phyloP scores from a whole-genome alignment of 2,113 vertebrate genomes.

The Hepsetus odoe region DNA sequence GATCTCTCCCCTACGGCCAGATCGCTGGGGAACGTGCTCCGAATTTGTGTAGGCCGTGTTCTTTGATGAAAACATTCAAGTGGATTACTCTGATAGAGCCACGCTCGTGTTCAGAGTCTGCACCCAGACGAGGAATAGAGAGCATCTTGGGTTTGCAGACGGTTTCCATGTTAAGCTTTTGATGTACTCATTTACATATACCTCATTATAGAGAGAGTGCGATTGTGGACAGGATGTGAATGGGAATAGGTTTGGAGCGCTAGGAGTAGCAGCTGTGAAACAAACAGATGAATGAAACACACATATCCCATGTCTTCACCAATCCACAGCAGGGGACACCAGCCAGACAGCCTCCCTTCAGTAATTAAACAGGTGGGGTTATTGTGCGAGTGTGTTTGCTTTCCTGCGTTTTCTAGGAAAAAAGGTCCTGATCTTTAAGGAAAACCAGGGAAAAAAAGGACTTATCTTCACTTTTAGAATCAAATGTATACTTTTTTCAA shows the following conservation, averaged over 20 bases:
- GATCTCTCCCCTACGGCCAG: slow-evolving; percentile 10
- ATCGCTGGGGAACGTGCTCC: neutral
- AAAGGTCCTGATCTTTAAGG: too few species aligned
- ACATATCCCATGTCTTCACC: neutral
- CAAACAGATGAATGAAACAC: slow-evolving; percentile 18
- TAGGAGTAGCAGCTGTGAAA: slow-evolving; percentile 28
- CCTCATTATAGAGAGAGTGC: neutral
- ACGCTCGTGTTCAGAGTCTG: neutral
- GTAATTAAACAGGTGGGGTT: slow-evolving; percentile 29
- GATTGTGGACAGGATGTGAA: neutral
- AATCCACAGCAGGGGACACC: neutral
- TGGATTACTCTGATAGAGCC: slow-evolving; percentile 21
- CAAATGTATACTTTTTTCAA: too few species aligned
- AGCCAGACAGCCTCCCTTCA: neutral
- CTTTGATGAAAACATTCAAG: slow-evolving; percentile 18
- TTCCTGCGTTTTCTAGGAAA: neutral
- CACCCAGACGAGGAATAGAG: neutral
- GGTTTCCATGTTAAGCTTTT: neutral
- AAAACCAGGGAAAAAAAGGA: too few species aligned
- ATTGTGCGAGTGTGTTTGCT: slow-evolving; percentile 16
- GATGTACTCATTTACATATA: neutral
- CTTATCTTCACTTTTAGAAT: too few species aligned
- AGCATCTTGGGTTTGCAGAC: neutral
- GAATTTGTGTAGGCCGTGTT: slow-evolving; percentile 20
- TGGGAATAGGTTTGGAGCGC: neutral